Conservation (phyloP, 2,797 vertebrate genomes). For the Thunnus albacares region DNA sequence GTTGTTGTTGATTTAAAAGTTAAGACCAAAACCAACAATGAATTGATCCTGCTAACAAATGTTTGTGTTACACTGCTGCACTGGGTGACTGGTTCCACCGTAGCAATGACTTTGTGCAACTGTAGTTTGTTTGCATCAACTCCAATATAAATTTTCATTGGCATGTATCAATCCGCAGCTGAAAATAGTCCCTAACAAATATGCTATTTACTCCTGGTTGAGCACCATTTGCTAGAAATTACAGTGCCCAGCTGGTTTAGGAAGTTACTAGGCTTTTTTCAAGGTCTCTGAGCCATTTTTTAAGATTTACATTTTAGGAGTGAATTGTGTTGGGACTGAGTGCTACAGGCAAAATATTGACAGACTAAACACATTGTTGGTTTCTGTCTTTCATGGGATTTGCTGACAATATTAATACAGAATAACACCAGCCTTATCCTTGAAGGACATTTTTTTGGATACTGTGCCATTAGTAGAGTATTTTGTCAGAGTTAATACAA, state of each 20-base stretch:
- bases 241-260: not conserved
- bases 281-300: not conserved
- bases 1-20: constrained; percentile 10
- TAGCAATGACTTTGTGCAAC: not conserved
- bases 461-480: too few species aligned
- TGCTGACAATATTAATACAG: too few species aligned
- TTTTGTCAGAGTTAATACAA: not conserved
- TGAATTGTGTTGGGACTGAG: too few species aligned
- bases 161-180: not conserved
- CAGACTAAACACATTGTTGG: too few species aligned
- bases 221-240: not conserved
- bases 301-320: too few species aligned
- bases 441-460: not conserved
- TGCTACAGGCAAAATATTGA: too few species aligned
- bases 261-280: too few species aligned
- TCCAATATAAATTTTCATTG: not conserved
- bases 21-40: not conserved
- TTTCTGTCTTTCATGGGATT: too few species aligned
- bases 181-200: too few species aligned
- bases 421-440: too few species aligned
- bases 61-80: not conserved
- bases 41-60: not conserved
- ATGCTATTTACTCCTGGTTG: not conserved
- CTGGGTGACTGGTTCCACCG: not conserved
- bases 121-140: constrained; percentile 5